phyloP scores from a whole-genome alignment of 2,888 invertebrate species.

The Oscheius onirici region DNA sequence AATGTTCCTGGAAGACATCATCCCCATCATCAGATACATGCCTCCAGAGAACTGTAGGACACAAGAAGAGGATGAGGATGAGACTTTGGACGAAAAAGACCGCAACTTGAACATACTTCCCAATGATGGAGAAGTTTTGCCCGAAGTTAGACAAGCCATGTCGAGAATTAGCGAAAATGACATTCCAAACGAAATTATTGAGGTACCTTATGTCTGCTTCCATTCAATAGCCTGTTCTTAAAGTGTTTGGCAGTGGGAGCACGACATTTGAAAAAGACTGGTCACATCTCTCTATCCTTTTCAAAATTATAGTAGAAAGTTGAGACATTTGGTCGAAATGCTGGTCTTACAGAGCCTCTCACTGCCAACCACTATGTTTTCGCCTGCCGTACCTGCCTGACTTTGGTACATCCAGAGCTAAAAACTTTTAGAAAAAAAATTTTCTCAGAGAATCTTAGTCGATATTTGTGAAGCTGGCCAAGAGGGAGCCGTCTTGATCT shows the following conservation, averaged over 20 bases:
- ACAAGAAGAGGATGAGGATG: conserved; percentile 77
- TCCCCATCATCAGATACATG: conserved; percentile 85
- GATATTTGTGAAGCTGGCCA: conserved; percentile 18
- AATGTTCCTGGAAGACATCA: conserved; percentile 91
- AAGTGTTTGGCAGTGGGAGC: neutral
- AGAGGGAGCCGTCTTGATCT: conserved; percentile 88
- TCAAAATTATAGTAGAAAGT: neutral
- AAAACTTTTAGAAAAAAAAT: neutral
- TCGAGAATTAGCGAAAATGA: conserved; percentile 90
- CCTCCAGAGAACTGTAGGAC: conserved; percentile 80
- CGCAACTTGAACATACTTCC: conserved; percentile 78
- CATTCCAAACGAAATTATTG: conserved; percentile 90
- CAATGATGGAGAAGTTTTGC: conserved; percentile 71
- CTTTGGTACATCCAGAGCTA: neutral
- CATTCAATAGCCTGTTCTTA: neutral
- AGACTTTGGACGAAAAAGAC: conserved; percentile 74
- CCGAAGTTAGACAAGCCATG: conserved; percentile 59
- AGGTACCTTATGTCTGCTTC: conserved; percentile 73
- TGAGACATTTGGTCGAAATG: neutral
- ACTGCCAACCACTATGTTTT: neutral
- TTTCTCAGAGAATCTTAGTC: conserved; percentile 4
- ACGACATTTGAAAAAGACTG: neutral
- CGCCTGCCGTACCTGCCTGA: neutral
- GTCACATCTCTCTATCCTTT: neutral
- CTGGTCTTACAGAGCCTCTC: conserved; percentile 6